Evolutionary conservation across 2,113 vertebrate species (phyloP).

Genomic region (Notiomystis cincta): DNA sequence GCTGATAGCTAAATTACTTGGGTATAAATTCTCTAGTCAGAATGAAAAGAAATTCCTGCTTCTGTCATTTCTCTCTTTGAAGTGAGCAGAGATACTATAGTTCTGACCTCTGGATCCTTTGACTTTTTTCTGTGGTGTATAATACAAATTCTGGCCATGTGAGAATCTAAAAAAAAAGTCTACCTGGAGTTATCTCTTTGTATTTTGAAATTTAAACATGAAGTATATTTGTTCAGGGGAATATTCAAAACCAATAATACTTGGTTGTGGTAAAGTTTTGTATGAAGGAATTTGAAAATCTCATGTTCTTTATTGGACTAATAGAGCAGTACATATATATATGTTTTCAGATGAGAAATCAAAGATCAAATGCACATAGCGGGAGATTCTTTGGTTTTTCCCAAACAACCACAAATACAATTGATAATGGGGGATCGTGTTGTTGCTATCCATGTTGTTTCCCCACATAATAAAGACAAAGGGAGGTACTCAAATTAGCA

Average conservation of each 20-base stretch:
- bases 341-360: background rate
- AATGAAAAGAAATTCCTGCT: background rate
- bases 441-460: background rate
- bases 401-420: background rate
- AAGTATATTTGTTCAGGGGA: background rate
- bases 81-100: background rate
- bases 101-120: background rate
- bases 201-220: background rate
- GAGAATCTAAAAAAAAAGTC: background rate
- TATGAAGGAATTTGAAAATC: background rate
- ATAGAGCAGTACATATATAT: background rate
- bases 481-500: background rate
- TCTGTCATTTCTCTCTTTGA: background rate
- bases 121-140: background rate
- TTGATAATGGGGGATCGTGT: fast-evolving
- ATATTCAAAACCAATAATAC: background rate
- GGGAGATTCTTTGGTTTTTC: background rate
- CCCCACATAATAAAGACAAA: background rate
- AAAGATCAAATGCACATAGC: background rate
- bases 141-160: background rate
- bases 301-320: background rate
- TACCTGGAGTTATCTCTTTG: background rate
- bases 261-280: background rate
- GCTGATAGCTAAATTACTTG: background rate
- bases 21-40: background rate